phyloP scores from a whole-genome alignment of 2,113 vertebrate genomes.

The Neogobius melanostomus region DNA sequence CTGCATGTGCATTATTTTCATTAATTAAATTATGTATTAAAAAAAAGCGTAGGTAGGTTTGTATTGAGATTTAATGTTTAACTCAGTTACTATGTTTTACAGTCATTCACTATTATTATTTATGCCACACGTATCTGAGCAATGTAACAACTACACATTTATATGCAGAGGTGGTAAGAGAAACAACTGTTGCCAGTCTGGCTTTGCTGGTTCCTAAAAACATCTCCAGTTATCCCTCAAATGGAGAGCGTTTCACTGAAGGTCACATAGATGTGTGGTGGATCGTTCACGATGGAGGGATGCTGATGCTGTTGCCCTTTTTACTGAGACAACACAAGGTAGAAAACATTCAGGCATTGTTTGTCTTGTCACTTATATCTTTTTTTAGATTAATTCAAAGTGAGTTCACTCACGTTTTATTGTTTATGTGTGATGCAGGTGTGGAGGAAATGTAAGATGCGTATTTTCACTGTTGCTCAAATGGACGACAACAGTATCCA shows the following conservation, averaged over 20 bases:
- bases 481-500: slow-evolving; percentile 99
- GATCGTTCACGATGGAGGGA: slow-evolving; percentile 96
- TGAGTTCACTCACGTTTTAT: neutral
- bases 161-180: slow-evolving; percentile 88
- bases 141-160: too few relatives aligned
- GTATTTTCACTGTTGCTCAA: slow-evolving; percentile 98
- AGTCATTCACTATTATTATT: too few relatives aligned
- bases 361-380: neutral
- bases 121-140: too few relatives aligned
- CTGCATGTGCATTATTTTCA: too few relatives aligned
- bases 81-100: too few relatives aligned
- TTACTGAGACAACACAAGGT: slow-evolving; percentile 97
- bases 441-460: slow-evolving; percentile 98
- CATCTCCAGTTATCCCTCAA: slow-evolving; percentile 90
- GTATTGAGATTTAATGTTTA: too few relatives aligned
- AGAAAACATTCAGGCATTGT: neutral
- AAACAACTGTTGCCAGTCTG: slow-evolving; percentile 91
- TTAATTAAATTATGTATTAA: too few relatives aligned
- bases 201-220: slow-evolving; percentile 96
- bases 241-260: slow-evolving; percentile 94
- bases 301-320: slow-evolving; percentile 99
- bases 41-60: too few relatives aligned
- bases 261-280: slow-evolving; percentile 98
- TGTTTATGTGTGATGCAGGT: slow-evolving; percentile 76
- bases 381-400: neutral